These are phyloP conservation scores for Phyllotis vaccarum DNA, from an alignment of 2,797 vertebrate species.

Conservation along the genomic window DNA sequence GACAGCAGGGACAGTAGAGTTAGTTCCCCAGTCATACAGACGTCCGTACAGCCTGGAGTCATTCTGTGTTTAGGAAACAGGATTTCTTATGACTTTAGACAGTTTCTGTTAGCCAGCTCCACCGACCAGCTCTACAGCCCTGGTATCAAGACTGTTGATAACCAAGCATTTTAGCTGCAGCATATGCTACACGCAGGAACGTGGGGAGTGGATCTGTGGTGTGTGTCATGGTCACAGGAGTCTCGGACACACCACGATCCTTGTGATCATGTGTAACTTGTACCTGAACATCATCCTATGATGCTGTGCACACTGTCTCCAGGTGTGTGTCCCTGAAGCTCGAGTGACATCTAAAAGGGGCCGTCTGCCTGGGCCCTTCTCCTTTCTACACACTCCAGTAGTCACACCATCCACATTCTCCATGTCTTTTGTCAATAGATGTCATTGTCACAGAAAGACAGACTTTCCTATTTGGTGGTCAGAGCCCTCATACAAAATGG, in stretches of 20 bases:
- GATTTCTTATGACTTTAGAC: constrained; percentile 29
- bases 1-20: background rate
- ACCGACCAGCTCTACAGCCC: constrained; percentile 26
- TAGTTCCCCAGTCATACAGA: background rate
- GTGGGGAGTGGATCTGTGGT: background rate
- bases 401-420: background rate
- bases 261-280: background rate
- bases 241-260: background rate
- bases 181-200: background rate
- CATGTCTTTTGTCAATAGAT: constrained; percentile 31
- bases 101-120: background rate
- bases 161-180: background rate
- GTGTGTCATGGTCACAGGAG: background rate
- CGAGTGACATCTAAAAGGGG: background rate
- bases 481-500: background rate
- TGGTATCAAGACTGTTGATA: constrained; percentile 1
- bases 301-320: background rate
- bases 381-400: background rate
- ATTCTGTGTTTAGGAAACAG: constrained; percentile 45
- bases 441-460: background rate
- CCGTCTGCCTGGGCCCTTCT: background rate
- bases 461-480: constrained; percentile 2
- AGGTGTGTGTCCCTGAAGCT: background rate
- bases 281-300: background rate
- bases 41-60: background rate